Evolutionary conservation across 2,113 vertebrate genomes (phyloP).

Genomic region (Oxyruncus cristatus): DNA sequence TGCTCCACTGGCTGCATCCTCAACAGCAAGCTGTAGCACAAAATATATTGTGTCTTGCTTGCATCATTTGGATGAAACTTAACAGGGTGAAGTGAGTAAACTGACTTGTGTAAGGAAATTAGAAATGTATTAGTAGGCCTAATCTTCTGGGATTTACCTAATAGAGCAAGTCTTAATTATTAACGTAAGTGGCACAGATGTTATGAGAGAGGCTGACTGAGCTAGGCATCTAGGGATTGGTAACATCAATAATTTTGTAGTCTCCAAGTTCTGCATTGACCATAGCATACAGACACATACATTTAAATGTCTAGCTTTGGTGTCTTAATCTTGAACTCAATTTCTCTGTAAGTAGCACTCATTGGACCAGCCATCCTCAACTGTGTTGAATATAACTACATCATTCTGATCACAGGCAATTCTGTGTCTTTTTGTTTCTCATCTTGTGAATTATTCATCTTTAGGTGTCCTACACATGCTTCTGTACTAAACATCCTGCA

Average conservation of each 20-base stretch:
- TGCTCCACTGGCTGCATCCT: neutral
- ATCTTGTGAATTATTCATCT: neutral
- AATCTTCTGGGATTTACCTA: neutral
- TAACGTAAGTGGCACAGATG: neutral
- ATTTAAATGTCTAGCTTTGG: neutral
- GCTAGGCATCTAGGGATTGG: neutral
- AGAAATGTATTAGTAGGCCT: neutral
- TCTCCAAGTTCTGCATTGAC: neutral
- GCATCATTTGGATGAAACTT: neutral
- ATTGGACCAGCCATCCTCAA: neutral
- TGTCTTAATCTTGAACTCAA: neutral
- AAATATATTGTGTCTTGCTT: neutral
- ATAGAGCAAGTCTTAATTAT: neutral
- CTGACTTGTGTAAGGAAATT: neutral
- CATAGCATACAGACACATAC: neutral
- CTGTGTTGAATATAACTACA: neutral
- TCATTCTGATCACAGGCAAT: neutral
- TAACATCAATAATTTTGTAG: neutral
- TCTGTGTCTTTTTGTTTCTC: neutral
- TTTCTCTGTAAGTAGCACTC: neutral
- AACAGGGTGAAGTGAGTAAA: neutral
- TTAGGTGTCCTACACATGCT: neutral
- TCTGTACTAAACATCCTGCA: neutral
- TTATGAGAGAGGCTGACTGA: neutral
- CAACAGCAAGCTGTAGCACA: neutral